phyloP scores from a whole-genome alignment of 2,888 invertebrate genomes.

The Microplitis deprimator region DNA sequence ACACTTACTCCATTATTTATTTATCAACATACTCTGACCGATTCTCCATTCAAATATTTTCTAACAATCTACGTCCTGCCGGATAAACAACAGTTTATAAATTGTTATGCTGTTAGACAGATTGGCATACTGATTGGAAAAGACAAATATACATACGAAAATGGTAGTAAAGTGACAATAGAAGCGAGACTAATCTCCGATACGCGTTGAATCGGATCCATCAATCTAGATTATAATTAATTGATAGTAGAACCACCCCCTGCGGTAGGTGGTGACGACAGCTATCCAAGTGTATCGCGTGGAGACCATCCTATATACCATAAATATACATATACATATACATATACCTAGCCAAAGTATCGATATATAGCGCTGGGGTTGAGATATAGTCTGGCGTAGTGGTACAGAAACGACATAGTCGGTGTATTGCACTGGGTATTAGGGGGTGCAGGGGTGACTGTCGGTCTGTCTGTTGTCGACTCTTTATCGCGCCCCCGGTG shows the following conservation, averaged over 20 bases:
- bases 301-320: conserved; percentile 43
- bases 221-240: conserved; percentile 72
- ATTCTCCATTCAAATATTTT: neutral
- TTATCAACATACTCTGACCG: neutral
- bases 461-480: conserved; percentile 72
- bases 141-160: neutral
- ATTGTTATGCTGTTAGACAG: neutral
- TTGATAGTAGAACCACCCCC: conserved; percentile 68
- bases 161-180: conserved; percentile 56
- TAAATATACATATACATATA: conserved; percentile 30
- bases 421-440: conserved; percentile 70
- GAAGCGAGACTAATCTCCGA: conserved; percentile 69
- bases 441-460: conserved; percentile 68
- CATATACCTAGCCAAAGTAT: conserved; percentile 28
- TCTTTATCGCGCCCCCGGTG: conserved; percentile 72
- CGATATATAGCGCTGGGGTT: conserved; percentile 19
- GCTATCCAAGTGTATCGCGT: conserved; percentile 47
- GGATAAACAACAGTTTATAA: neutral
- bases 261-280: conserved; percentile 60
- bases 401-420: conserved; percentile 46
- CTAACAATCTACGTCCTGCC: neutral
- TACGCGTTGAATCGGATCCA: conserved; percentile 67
- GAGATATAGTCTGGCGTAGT: conserved; percentile 28
- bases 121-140: neutral
- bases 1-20: conserved; percentile 8